Percentiles rank a stretch among this genome's conserved stretches.
These are phyloP conservation scores for Thymelicus lineola DNA, from an alignment of 2,888 invertebrate genomes.

Conservation along the genomic window DNA sequence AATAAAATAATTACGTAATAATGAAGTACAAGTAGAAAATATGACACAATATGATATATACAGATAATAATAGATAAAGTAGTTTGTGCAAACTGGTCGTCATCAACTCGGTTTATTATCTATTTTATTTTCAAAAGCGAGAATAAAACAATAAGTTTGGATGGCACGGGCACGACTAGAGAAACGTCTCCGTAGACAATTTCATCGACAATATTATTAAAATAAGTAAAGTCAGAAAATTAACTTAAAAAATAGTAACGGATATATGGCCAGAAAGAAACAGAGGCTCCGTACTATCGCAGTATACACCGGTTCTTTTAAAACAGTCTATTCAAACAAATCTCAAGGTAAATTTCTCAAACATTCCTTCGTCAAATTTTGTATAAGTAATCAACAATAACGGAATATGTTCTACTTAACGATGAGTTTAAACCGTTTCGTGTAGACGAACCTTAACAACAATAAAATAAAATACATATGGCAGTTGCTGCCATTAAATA, in stretches of 20 bases:
- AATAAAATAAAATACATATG: conserved; percentile 12
- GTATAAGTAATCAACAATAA: too few relatives aligned
- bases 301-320: too few relatives aligned
- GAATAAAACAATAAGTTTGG: background rate
- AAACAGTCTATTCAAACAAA: too few relatives aligned
- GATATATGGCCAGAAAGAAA: too few relatives aligned
- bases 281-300: too few relatives aligned
- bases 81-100: conserved; percentile 17
- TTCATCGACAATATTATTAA: background rate
- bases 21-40: conserved; percentile 1
- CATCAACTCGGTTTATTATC: too few relatives aligned
- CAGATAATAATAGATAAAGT: background rate
- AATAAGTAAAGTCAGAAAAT: background rate
- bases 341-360: too few relatives aligned
- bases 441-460: background rate
- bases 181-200: background rate
- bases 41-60: conserved; percentile 1
- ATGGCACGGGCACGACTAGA: conserved; percentile 28
- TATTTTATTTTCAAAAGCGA: background rate
- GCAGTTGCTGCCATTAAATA: conserved; percentile 17
- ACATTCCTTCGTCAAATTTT: too few relatives aligned
- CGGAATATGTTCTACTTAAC: too few relatives aligned
- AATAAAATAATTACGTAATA: background rate
- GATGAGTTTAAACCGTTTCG: background rate
- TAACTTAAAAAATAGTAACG: background rate